Evolutionary conservation across 2,888 invertebrate genomes (phyloP), one percentile per base, ranked within the genome.

Genomic region (Diloba caeruleocephala): DNA sequence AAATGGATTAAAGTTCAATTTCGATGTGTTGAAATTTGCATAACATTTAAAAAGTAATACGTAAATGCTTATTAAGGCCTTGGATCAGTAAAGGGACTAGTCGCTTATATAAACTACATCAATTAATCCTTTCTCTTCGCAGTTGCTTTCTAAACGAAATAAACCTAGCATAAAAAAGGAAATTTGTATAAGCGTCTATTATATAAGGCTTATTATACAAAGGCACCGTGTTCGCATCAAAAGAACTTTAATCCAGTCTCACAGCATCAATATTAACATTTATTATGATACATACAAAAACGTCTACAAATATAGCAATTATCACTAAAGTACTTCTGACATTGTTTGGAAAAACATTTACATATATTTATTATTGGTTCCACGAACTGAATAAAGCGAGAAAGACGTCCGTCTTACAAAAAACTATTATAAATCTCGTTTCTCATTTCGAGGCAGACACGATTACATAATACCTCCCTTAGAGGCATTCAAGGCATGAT

Each of bases 191-290:
- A 6, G 28, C 25, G 14, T 49, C 21, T 59, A 57, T 53, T 34
- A n/a, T 56, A 55, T 57, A 69, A 63, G 26, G 59, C 72, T 62
- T 76, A 65, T 55, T 2, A 38, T 61, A 66, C 28, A 74, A 76
- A 74, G 76, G 73, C 75, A 73, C 77, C 39, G 52, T 31, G 15
- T 14, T 49, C 65, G 55, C 63, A 58, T 54, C 17, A 25, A 34
- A 39, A 45, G 15, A 55, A 56, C 53, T 56, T 26, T 13, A 14
- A 44, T 9, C 52, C 67, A 71, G 56, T 33, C 46, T 43, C 62
- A 73, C 43, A 0, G 14, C 12, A 23, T 31, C 26, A 41, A 51
- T 48, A 33, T 46, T 45, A 72, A 72, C 56, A 64, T 55, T 51
- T 34, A 57, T 44, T 53, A 58, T 57, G 41, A 48, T 68, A 43